Evolutionary conservation across 1,140 invertebrate genomes (phyloP).

Genomic region (Amphibalanus amphitrite): DNA sequence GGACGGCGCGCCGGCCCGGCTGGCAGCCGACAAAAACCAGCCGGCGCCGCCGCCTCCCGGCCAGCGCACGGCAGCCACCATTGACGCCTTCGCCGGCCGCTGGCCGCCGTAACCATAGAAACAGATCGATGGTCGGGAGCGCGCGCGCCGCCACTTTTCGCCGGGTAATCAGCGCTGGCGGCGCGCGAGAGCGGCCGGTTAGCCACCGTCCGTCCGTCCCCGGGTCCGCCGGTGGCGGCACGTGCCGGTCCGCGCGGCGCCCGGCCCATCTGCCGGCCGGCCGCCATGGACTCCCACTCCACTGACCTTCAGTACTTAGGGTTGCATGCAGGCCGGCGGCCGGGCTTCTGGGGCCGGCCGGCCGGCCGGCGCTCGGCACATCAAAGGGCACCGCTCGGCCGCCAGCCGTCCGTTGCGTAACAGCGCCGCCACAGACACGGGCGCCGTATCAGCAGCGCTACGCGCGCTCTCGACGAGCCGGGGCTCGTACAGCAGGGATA

Average conservation of each 20-base stretch:
- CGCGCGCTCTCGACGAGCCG: too few relatives aligned
- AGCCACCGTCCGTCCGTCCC: background rate
- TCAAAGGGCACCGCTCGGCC: background rate
- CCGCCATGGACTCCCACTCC: too few relatives aligned
- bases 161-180: background rate
- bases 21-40: constrained; percentile 3
- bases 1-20: constrained; percentile 5
- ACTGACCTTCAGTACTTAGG: background rate
- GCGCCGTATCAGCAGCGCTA: too few relatives aligned
- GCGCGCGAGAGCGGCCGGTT: background rate
- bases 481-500: too few relatives aligned
- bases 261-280: too few relatives aligned
- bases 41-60: background rate
- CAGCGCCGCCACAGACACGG: too few relatives aligned
- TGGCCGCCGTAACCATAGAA: constrained; percentile 3
- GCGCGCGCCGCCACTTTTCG: background rate
- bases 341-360: too few relatives aligned
- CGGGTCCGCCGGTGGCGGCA: too few relatives aligned
- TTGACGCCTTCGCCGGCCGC: constrained; percentile 4
- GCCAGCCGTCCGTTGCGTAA: too few relatives aligned
- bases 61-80: constrained; percentile 6
- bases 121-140: background rate
- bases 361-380: background rate
- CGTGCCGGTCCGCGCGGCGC: too few relatives aligned
- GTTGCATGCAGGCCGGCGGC: background rate